Evolutionary conservation across 2,797 vertebrate species (phyloP).

Genomic region (Hydrolagus colliei): DNA sequence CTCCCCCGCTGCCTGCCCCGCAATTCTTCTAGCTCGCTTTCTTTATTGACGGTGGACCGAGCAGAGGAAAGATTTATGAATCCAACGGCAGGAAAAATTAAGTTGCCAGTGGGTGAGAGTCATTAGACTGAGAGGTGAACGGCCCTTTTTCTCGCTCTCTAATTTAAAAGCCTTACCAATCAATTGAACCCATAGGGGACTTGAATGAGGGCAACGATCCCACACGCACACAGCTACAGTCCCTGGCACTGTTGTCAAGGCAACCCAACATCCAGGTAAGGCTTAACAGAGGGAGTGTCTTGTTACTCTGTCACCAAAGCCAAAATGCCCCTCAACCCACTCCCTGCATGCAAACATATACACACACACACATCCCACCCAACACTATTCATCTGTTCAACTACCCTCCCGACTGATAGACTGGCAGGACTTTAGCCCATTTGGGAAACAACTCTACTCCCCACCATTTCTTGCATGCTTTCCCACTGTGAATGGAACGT

Average conservation of each 20-base stretch:
- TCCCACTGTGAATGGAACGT: too few relatives aligned
- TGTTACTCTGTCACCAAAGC: too few relatives aligned
- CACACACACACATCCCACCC: too few relatives aligned
- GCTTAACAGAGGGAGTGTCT: too few relatives aligned
- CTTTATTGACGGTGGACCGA: background rate
- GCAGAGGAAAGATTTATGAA: constrained; percentile 19
- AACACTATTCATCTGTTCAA: too few relatives aligned
- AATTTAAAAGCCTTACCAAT: constrained; percentile 9
- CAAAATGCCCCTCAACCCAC: too few relatives aligned
- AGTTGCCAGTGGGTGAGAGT: constrained; percentile 29
- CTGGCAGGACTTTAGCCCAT: too few relatives aligned
- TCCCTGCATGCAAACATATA: too few relatives aligned
- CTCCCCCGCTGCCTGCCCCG: background rate
- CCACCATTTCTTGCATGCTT: too few relatives aligned
- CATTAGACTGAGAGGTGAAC: constrained; percentile 1
- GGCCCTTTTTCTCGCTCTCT: background rate
- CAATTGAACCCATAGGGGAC: constrained; percentile 7
- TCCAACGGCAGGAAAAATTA: constrained; percentile 20
- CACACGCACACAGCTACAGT: background rate
- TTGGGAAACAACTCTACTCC: too few relatives aligned
- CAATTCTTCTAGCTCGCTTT: background rate
- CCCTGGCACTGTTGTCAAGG: background rate
- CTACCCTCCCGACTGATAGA: too few relatives aligned
- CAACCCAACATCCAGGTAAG: background rate
- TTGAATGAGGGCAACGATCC: background rate